Evolutionary conservation across 2,888 invertebrate genomes (phyloP), one percentile per base, ranked within the genome.

Genomic region (Phytoseiulus persimilis): DNA sequence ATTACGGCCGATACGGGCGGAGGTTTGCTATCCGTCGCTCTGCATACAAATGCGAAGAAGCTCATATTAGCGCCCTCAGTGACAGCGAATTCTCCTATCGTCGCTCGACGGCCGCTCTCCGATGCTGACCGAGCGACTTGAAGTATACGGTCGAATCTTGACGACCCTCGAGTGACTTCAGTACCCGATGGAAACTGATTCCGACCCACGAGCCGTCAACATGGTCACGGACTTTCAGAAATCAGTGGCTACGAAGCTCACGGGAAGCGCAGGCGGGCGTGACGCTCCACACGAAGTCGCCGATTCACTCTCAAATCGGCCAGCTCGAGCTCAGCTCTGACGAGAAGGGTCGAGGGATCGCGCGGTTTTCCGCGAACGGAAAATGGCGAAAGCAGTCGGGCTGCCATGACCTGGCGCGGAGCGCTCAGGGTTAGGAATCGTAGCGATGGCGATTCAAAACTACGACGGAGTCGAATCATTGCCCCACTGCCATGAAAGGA

Each of bases 11-110:
- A 83, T 65, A 33, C 83, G 18, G 83, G 83, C 32, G n/a, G 32
- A 33, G 87, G 39, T 87, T 45, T 33, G 87, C 87, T 87, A 87
- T 87, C 87, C n/a, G 65, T 65, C 65, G 87, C 87, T 87, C 32
- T 87, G 87, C 87, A 87, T 87, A 87, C 87, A 31, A 87, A 87
- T 87, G 87, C 32, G 87, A 6, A 32, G 28, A 23, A 28, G 18
- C 65, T 23, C 65, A 65, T 65, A 65, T 65, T 65, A 65, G 65
- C 65, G 65, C 28, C 65, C 5, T 65, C 65, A 23, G 65, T 65
- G 65, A 11, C 65, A 65, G 28, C 11, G 65, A 23, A 23, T 65
- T 18, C 65, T 65, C 65, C 65, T 18, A 65, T 65, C 65, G 65
- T 65, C 65, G 11, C 18, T 65, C 65, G 65, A n/a, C 18, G 65